Percentiles rank a stretch among this genome's conserved stretches.
Conservation (phyloP, 2,113 vertebrate genomes). For the Triplophysa rosa region DNA sequence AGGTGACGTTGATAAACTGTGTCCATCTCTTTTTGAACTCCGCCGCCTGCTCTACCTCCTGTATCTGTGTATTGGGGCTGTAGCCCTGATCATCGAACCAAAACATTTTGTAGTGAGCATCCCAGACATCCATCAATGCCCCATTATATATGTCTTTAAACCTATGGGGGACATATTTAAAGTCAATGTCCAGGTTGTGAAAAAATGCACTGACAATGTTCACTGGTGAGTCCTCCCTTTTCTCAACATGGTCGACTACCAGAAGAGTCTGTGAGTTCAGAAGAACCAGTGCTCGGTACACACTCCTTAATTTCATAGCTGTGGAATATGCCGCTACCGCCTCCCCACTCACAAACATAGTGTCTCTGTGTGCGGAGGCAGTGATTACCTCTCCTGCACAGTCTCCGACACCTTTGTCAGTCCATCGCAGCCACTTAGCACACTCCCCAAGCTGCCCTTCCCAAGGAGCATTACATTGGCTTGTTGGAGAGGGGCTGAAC, state of each 20-base stretch:
- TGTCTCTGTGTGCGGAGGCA: conserved; percentile 83
- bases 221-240: conserved; percentile 80
- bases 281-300: conserved; percentile 87
- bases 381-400: conserved; percentile 85
- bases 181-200: conserved; percentile 98
- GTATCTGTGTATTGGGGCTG: conserved; percentile 87
- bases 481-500: conserved; percentile 89
- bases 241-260: conserved; percentile 91
- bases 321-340: conserved; percentile 85
- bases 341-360: conserved; percentile 91
- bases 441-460: conserved; percentile 97
- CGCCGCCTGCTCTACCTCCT: conserved; percentile 94
- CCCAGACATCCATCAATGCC: conserved; percentile 98
- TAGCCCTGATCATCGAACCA: conserved; percentile 89
- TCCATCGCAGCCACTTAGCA: conserved; percentile 92
- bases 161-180: conserved; percentile 89
- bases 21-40: conserved; percentile 99
- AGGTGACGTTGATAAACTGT: conserved; percentile 95
- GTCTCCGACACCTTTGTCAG: conserved; percentile 83
- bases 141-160: conserved; percentile 87
- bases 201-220: conserved; percentile 91
- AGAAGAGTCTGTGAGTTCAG: conserved; percentile 90
- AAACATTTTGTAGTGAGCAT: conserved; percentile 98
- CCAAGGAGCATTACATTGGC: conserved; percentile 94
- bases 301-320: conserved; percentile 87